These are phyloP conservation scores for Scortum barcoo DNA, from an alignment of 2,113 vertebrate genomes.

Conservation along the genomic window DNA sequence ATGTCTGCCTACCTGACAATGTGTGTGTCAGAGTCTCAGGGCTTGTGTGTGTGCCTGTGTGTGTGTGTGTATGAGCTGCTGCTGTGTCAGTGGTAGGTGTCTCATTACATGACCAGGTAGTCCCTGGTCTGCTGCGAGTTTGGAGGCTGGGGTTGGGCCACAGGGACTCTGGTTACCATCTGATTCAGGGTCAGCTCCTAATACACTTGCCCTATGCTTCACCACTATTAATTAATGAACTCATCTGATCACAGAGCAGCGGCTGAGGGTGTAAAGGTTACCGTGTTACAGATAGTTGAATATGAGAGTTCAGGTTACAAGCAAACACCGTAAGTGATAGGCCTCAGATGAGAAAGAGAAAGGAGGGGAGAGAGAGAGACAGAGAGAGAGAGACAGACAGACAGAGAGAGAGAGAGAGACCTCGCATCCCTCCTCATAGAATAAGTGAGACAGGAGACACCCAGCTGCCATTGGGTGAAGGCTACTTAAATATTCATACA, in stretches of 20 bases:
- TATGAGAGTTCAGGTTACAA: constrained; percentile 77
- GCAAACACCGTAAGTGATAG: constrained; percentile 77
- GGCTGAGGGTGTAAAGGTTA: constrained; percentile 52
- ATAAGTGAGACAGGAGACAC: constrained; percentile 45
- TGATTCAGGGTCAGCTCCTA: constrained; percentile 72
- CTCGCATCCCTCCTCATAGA: constrained; percentile 27
- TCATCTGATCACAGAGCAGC: constrained; percentile 72
- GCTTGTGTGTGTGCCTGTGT: constrained; percentile 25
- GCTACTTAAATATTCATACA: constrained; percentile 78
- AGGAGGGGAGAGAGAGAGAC: constrained; percentile 36
- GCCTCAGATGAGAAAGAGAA: constrained; percentile 71
- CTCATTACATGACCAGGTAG: constrained; percentile 77
- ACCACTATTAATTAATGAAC: constrained; percentile 64
- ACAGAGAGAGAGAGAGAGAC: constrained; percentile 5
- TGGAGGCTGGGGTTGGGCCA: constrained; percentile 37
- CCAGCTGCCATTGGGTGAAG: constrained; percentile 56
- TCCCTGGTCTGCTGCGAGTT: constrained; percentile 67
- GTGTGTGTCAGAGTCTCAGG: not conserved
- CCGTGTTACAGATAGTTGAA: constrained; percentile 68
- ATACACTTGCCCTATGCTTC: constrained; percentile 53
- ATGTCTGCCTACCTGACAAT: constrained; percentile 29
- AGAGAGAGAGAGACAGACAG: constrained; percentile 30
- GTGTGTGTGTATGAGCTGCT: not conserved
- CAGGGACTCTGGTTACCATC: constrained; percentile 74
- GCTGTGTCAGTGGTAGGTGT: constrained; percentile 69